Conservation (phyloP, 2,113 vertebrate genomes). For the Bos javanicus region DNA sequence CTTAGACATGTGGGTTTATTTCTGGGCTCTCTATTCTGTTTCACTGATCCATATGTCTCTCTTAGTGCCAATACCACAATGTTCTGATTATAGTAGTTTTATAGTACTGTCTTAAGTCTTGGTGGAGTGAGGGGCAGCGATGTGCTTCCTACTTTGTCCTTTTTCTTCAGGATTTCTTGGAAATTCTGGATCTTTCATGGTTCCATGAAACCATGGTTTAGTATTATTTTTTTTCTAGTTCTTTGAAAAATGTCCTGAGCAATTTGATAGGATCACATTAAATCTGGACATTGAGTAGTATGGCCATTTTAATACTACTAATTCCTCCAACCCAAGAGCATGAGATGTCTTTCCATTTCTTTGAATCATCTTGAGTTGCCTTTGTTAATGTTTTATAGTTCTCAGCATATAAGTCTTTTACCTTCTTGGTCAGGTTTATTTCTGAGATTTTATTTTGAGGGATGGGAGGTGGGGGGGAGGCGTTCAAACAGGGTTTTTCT, state of each 20-base stretch:
- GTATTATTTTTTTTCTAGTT: background rate
- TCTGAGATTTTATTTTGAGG: background rate
- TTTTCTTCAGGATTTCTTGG: background rate
- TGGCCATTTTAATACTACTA: background rate
- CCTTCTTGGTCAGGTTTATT: background rate
- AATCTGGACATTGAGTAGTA: background rate
- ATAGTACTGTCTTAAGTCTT: background rate
- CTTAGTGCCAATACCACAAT: background rate
- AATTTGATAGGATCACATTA: background rate
- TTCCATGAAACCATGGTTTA: background rate
- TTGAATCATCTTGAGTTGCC: background rate
- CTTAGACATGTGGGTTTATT: background rate
- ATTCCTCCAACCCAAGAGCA: background rate
- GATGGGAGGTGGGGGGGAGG: rapidly evolving
- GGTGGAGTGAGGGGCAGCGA: background rate
- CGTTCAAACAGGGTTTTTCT: background rate
- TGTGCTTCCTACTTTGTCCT: background rate
- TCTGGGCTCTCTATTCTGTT: background rate
- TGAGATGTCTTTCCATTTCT: background rate
- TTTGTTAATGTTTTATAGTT: background rate
- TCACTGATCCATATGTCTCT: background rate
- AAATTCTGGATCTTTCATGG: background rate
- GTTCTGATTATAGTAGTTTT: background rate
- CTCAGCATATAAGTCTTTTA: background rate
- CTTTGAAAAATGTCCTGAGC: background rate